Evolutionary conservation across 2,797 vertebrate species (phyloP).

Genomic region (Aldrovandia affinis): DNA sequence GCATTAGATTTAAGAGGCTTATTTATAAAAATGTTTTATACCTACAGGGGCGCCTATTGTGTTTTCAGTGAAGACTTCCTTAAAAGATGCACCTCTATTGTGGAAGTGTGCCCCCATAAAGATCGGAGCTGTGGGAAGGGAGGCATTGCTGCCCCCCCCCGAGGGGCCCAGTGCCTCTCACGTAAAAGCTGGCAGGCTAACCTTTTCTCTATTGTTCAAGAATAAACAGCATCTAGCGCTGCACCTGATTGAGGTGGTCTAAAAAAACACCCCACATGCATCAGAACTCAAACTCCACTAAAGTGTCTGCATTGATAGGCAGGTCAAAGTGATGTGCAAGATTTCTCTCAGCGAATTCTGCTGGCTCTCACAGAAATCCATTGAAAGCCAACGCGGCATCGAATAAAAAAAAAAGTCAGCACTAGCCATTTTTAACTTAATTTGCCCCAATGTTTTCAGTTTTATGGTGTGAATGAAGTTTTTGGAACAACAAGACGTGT

Average conservation of each 20-base stretch:
- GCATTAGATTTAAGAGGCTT: not conserved
- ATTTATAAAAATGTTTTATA: not conserved
- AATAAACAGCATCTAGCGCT: not conserved
- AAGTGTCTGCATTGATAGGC: not conserved
- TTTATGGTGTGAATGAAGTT: too few species aligned
- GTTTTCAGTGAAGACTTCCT: not conserved
- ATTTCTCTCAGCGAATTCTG: too few species aligned
- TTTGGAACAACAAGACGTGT: too few species aligned
- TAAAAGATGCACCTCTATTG: not conserved
- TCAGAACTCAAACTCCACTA: not conserved
- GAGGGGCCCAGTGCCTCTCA: too few species aligned
- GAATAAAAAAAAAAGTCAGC: too few species aligned
- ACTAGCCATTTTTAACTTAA: too few species aligned
- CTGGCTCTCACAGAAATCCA: too few species aligned
- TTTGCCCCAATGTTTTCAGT: too few species aligned
- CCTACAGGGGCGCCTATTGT: not conserved
- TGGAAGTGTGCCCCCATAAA: not conserved
- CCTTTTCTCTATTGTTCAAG: not conserved
- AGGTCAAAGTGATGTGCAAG: too few species aligned
- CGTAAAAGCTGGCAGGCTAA: not conserved
- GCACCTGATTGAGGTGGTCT: not conserved
- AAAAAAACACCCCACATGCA: not conserved
- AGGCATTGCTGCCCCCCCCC: not conserved
- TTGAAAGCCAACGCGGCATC: too few species aligned
- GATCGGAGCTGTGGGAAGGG: not conserved